Evolutionary conservation across 2,113 vertebrate species (phyloP).

Genomic region (Mormoops blainvillei): DNA sequence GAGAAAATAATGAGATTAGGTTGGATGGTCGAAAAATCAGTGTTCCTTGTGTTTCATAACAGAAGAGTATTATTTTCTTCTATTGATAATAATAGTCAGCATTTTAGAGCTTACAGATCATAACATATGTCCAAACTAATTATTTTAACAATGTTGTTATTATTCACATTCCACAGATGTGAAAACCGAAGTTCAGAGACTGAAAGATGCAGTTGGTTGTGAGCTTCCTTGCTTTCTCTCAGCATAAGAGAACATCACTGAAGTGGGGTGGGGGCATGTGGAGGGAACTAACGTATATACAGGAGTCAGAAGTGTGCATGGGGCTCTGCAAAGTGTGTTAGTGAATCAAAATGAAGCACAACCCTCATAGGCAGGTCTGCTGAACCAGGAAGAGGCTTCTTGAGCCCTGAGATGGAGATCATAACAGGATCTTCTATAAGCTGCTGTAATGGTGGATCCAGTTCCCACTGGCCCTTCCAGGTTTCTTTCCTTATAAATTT

Average conservation of each 20-base stretch:
- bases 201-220: background rate
- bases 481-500: background rate
- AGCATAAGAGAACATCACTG: background rate
- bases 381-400: background rate
- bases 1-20: accelerated
- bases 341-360: accelerated
- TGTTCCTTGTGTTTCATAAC: background rate
- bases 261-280: accelerated
- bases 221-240: background rate
- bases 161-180: too few relatives aligned
- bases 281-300: accelerated
- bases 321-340: too few relatives aligned
- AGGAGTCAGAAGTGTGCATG: too few relatives aligned
- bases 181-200: background rate
- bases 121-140: too few relatives aligned
- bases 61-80: background rate
- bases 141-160: background rate
- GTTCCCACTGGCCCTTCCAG: too few relatives aligned
- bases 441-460: background rate
- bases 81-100: too few relatives aligned
- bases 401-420: background rate
- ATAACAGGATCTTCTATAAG: background rate
- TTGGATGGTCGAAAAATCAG: background rate
- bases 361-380: background rate
- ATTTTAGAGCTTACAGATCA: background rate